Percentiles rank a stretch among this genome's conserved stretches.
These are phyloP conservation scores for Drosophila sturtevanti DNA, from an alignment of 1,140 invertebrate species.

Conservation along the genomic window DNA sequence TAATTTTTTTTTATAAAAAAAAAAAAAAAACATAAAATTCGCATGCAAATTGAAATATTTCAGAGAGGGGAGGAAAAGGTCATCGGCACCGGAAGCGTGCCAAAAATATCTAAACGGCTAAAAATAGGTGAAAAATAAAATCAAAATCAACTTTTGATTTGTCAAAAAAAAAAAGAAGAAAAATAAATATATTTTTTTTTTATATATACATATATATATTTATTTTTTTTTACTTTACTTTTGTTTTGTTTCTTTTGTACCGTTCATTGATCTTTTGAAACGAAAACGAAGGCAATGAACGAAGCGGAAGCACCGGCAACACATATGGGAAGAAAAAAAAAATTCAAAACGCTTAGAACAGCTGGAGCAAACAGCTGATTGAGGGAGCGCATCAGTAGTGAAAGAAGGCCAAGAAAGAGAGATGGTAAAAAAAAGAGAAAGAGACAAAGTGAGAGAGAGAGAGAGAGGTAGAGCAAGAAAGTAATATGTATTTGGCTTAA, in stretches of 20 bases:
- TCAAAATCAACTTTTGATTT: constrained; percentile 11
- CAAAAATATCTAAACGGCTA: constrained; percentile 74
- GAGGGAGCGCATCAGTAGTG: background rate
- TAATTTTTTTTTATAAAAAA: constrained; percentile 4
- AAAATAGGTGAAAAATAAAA: constrained; percentile 45
- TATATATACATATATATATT: background rate
- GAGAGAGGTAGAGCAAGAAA: constrained; percentile 55
- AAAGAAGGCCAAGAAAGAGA: background rate
- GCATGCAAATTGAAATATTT: constrained; percentile 26
- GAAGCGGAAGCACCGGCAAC: constrained; percentile 36
- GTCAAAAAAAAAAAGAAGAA: constrained; percentile 1
- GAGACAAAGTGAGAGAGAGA: background rate
- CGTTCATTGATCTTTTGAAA: constrained; percentile 21
- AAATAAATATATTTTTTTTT: background rate
- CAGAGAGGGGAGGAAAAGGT: constrained; percentile 51
- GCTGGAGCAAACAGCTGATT: constrained; percentile 42
- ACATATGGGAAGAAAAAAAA: background rate
- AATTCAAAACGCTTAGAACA: constrained; percentile 35
- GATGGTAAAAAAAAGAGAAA: background rate
- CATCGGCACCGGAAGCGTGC: constrained; percentile 74
- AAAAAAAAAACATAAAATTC: constrained; percentile 38
- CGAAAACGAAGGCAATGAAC: constrained; percentile 27
- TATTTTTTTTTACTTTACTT: constrained; percentile 5
- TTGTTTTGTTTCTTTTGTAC: constrained; percentile 3
- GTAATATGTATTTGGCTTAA: constrained; percentile 68